A percentile compares a stretch with the other conserved stretches of the same genome.
phyloP scores from a whole-genome alignment of 2,113 vertebrate species.

The Rhinoderma darwinii region DNA sequence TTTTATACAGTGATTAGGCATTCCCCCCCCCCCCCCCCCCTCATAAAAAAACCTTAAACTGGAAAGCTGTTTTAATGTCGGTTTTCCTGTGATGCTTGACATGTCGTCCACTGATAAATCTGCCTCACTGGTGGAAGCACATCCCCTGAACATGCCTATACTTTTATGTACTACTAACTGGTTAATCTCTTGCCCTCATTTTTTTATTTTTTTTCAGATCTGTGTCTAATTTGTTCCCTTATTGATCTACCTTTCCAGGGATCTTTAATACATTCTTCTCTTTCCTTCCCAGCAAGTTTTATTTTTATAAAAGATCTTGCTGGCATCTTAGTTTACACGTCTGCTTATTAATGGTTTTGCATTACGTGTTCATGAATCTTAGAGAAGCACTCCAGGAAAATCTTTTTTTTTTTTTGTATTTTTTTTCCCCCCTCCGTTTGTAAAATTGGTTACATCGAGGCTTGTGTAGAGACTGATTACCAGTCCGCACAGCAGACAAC shows the following conservation, averaged over 20 bases:
- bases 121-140: too few species aligned
- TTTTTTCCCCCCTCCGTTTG: not conserved
- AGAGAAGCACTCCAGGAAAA: too few species aligned
- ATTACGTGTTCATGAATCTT: too few species aligned
- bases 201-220: not conserved
- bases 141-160: too few species aligned
- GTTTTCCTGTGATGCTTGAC: too few species aligned
- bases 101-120: too few species aligned
- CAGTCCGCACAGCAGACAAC: too few species aligned
- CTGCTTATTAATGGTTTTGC: not conserved
- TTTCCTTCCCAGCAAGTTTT: not conserved
- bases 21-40: too few species aligned
- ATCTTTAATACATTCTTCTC: not conserved
- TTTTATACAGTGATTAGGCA: too few species aligned
- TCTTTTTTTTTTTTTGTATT: not conserved
- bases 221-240: not conserved
- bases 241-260: too few species aligned
- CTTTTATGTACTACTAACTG: not conserved
- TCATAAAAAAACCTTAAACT: too few species aligned
- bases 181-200: not conserved
- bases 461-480: not conserved
- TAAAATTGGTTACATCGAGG: not conserved
- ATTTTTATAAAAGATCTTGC: not conserved
- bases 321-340: not conserved
- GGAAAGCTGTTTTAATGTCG: too few species aligned